Evolutionary conservation across 2,113 vertebrate genomes (phyloP), one percentile per base, ranked within the genome.

Genomic region (Helogale parvula): DNA sequence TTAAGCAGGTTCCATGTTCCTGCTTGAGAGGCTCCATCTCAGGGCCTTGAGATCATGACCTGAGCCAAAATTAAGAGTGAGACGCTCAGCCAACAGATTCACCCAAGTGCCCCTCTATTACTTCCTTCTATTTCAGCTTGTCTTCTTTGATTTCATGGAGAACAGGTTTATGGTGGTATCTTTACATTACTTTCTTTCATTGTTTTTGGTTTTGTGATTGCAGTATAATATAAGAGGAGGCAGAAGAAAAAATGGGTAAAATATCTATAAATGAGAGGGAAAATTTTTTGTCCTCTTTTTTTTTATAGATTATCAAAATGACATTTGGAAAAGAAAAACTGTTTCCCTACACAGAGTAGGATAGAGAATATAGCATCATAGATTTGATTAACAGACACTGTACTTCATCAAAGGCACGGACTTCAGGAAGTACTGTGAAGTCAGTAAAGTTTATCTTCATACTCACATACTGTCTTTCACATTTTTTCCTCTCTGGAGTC

Each of bases 161-260:
- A n/a, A 63, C n/a, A 81, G 7, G 25, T 68, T 33, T 81, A 81
- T 76, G 27, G 21, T 85, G 23, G 74, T 10, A 33, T 85, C 8
- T 65, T 90, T 81, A 47, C 71, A 52, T 69, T 95, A 79, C 77
- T 60, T 77, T 77, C 5, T 82, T 88, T 84, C 79, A 9, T 47
- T 88, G 13, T 11, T 66, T 3, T 21, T 72, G 23, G 3, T 31
- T 83, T 93, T 92, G 12, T 69, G 41, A 66, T 84, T 89, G 12
- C 9, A 89, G 38, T 45, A 69, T n/a, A 72, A 95, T 3, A 92
- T 50, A 88, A 92, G 4, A 95, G 23, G 21, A 54, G 27, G 31
- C 7, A 81, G 41, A 93, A 93, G 13, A 97, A 91, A 93, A 2
- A 92, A 82, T 65, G 35, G 14, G 41, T 57, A 65, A 93, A 91